A percentile compares a stretch with the other conserved stretches of the same genome.
Conservation (phyloP, 1,140 invertebrate species). For the Eurytemora carolleeae region DNA sequence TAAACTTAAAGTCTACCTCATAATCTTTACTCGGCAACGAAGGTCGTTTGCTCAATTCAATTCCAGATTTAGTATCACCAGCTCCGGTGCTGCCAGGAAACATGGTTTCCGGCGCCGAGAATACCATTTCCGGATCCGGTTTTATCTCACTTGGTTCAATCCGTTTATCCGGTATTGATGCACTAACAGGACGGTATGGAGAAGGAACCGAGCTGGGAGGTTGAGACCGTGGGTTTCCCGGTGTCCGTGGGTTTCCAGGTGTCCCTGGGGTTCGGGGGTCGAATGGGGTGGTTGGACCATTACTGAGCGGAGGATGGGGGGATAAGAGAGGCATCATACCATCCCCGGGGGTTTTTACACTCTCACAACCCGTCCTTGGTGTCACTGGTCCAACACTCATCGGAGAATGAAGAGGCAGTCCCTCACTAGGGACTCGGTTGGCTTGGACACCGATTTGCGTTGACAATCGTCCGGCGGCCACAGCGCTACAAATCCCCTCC, state of each 20-base stretch:
- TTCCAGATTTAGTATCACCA: no score
- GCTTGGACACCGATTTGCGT: neutral
- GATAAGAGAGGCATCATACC: slow-evolving; percentile 13
- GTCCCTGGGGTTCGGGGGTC: neutral
- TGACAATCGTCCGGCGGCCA: neutral
- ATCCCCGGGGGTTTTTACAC: slow-evolving; percentile 10
- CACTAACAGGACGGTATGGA: no score
- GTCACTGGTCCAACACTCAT: slow-evolving; percentile 5
- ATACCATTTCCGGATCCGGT: no score
- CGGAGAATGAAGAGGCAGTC: neutral
- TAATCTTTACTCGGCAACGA: no score
- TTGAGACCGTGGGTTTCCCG: neutral
- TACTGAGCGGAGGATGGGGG: neutral
- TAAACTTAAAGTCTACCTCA: no score
- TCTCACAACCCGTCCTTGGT: neutral
- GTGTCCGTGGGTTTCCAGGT: neutral
- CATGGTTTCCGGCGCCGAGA: no score
- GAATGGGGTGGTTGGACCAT: neutral
- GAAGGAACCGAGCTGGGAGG: neutral
- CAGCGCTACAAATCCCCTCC: neutral
- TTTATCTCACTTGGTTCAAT: no score
- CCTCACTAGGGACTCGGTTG: neutral
- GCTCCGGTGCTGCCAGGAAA: no score
- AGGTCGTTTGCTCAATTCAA: no score
- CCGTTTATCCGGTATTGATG: no score